phyloP scores from a whole-genome alignment of 2,797 vertebrate species.

The Enteromius trimaculatus region DNA sequence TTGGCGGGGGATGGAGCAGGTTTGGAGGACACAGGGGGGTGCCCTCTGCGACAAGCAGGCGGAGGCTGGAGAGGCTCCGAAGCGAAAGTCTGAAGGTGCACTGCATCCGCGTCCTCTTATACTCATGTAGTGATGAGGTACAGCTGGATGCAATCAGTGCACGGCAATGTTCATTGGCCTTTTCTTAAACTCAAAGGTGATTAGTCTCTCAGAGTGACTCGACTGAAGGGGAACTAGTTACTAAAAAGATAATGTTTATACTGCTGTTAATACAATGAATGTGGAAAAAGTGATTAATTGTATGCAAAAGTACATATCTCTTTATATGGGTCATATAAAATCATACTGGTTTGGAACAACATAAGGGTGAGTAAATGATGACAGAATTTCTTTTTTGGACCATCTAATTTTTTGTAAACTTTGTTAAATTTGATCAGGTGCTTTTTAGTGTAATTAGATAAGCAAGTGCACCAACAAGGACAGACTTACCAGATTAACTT shows the following conservation, averaged over 20 bases:
- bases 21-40: too few relatives aligned
- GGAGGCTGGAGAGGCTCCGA: too few relatives aligned
- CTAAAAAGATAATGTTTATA: neutral
- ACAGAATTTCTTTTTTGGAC: neutral
- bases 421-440: conserved; percentile 62
- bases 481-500: conserved; percentile 4
- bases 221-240: too few relatives aligned
- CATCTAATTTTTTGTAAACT: conserved; percentile 23
- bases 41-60: too few relatives aligned
- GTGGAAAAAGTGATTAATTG: neutral
- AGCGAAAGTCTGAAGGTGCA: too few relatives aligned
- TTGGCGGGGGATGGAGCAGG: too few relatives aligned
- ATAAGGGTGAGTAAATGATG: neutral
- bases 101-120: too few relatives aligned
- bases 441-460: conserved; percentile 65
- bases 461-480: conserved; percentile 51
- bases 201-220: too few relatives aligned
- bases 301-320: neutral
- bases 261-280: neutral
- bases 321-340: neutral
- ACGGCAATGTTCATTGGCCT: too few relatives aligned
- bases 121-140: too few relatives aligned
- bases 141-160: too few relatives aligned
- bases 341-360: conserved; percentile 8
- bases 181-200: too few relatives aligned